Base-by-base conservation (phyloP, 92 coral and sea anemone genomes). In the Nematostella vectensis region DNA sequence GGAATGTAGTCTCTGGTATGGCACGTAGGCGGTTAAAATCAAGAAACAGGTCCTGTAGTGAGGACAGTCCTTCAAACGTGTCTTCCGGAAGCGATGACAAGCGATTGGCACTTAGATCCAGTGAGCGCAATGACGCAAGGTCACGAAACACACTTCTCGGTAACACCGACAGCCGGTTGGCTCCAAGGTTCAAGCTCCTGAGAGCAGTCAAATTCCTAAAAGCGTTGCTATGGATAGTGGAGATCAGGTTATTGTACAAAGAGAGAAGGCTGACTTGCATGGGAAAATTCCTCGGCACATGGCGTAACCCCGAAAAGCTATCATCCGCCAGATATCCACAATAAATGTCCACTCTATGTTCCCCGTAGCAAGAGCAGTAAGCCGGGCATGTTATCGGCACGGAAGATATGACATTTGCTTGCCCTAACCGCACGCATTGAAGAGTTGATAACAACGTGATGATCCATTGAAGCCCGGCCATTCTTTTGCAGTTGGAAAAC, bases 91-190 rank as follows among this genome's bases (percentile, higher is more conserved):
- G 78, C 42, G 71, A 21, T 47, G 86, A 67, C 61, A 91, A 64
- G 67, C 48, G 72, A 67, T 91, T 91, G 50, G 55, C 64, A 29
- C 84, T 87, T 25, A 79, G 63, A 75, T 91, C 81, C 26, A 91
- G 67, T 27, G 98, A 86, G 37, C 69, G 67, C 23, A 91, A 49
- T 8, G 44, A 55, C 3, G 49, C 55, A 24, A 91, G 61, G 81
- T 83, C 98, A 72, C 89, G 87, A 68, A 91, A 91, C 25, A 79
- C 78, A 12, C 65, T 62, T 61, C 50, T 64, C 2, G 95, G 93
- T 57, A 91, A 78, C 64, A 72, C 75, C 26, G 61, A 69, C 54
- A 91, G 74, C 54, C 44, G 77, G 50, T 91, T 91, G 3, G 77
- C 50, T 36, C 84, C 48, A 31, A 91, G 62, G 58, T 81, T 76